Conservation (phyloP, 2,113 vertebrate species). For the Phyllostomus discolor region DNA sequence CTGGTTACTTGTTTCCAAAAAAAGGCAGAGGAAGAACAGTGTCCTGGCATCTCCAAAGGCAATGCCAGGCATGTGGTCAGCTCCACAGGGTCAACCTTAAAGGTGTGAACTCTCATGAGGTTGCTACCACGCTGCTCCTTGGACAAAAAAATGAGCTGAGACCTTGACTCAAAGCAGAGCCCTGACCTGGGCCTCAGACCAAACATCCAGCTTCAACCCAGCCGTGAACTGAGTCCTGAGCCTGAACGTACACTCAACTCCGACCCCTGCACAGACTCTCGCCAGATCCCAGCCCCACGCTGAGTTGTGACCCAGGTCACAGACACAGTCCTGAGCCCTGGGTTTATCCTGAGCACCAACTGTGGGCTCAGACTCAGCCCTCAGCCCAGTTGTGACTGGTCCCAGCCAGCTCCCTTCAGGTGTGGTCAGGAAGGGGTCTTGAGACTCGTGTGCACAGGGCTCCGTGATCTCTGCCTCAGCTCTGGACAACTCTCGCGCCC, state of each 20-base stretch:
- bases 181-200: background rate
- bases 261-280: background rate
- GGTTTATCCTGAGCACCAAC: background rate
- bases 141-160: background rate
- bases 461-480: background rate
- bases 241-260: background rate
- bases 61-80: background rate
- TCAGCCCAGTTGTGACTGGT: background rate
- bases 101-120: background rate
- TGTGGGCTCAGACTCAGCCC: background rate
- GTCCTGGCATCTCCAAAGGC: background rate
- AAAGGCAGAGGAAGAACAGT: background rate
- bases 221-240: background rate
- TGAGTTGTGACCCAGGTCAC: background rate
- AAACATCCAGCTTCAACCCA: background rate
- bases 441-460: background rate
- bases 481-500: rapidly evolving
- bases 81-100: background rate
- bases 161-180: background rate
- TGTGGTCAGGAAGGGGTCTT: background rate
- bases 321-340: background rate
- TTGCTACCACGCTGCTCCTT: background rate
- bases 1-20: background rate
- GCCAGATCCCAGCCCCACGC: background rate
- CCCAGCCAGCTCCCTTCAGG: background rate